phyloP scores from a whole-genome alignment of 1,140 invertebrate genomes.

The Zeugodacus cucurbitae region DNA sequence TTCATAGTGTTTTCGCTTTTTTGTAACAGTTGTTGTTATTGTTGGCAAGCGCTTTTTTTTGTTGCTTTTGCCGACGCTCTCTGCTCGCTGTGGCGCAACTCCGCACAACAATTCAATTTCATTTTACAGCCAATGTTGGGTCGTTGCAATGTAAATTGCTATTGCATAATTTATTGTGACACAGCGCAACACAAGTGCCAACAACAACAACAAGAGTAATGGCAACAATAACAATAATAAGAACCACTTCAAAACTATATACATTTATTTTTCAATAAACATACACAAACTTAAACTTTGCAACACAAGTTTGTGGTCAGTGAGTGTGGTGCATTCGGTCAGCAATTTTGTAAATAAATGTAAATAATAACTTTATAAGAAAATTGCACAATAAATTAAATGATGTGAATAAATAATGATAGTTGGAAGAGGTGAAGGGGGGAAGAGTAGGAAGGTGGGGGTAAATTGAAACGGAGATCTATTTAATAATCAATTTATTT shows the following conservation, averaged over 20 bases:
- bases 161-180: constrained; percentile 37
- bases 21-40: neutral
- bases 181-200: constrained; percentile 6
- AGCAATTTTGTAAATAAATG: neutral
- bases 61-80: neutral
- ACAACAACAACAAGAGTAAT: neutral
- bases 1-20: neutral
- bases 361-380: constrained; percentile 2
- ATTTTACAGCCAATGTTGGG: constrained; percentile 33
- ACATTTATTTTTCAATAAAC: neutral
- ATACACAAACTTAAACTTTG: neutral
- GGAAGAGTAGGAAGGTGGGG: no score
- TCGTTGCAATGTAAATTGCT: constrained; percentile 35
- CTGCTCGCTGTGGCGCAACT: neutral
- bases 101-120: constrained; percentile 23
- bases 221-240: neutral
- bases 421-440: no score
- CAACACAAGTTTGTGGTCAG: neutral
- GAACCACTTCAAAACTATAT: neutral
- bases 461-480: no score
- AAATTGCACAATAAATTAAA: neutral
- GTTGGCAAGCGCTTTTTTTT: neutral
- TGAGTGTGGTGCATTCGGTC: neutral
- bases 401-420: neutral
- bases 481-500: no score